These are phyloP conservation scores for Acanthosepion lycidas DNA, from an alignment of 2,888 invertebrate genomes.

Conservation along the genomic window DNA sequence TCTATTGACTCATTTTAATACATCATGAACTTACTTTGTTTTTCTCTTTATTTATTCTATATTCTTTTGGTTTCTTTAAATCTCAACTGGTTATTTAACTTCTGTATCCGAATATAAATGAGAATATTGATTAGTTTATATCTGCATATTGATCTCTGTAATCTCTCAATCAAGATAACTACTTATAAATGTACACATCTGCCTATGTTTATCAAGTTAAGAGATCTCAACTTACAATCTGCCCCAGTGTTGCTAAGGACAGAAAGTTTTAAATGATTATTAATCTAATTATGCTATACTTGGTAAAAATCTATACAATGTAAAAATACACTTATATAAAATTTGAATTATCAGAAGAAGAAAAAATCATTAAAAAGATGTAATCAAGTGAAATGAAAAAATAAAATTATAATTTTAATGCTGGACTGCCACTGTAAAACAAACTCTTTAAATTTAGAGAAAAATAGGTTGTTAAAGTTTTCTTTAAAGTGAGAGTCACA, in stretches of 20 bases:
- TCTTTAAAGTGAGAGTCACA: no score
- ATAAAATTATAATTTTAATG: no score
- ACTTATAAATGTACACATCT: neutral
- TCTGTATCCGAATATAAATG: neutral
- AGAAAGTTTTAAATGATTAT: neutral
- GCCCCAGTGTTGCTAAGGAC: neutral
- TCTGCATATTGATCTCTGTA: conserved; percentile 17
- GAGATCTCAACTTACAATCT: neutral
- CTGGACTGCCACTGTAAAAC: no score
- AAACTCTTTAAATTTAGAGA: no score
- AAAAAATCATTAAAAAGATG: no score
- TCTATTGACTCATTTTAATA: neutral
- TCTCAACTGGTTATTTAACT: neutral
- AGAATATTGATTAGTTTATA: neutral
- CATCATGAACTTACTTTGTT: neutral
- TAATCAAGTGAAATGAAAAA: no score
- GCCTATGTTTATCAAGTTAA: neutral
- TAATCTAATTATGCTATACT: neutral
- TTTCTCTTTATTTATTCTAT: neutral
- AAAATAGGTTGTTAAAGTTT: no score
- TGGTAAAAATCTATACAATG: neutral
- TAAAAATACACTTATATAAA: neutral
- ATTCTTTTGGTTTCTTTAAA: neutral
- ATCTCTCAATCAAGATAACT: conserved; percentile 4
- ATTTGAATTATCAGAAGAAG: neutral